Evolutionary conservation across 2,888 invertebrate genomes (phyloP).

Genomic region (Ectemnius continuus): DNA sequence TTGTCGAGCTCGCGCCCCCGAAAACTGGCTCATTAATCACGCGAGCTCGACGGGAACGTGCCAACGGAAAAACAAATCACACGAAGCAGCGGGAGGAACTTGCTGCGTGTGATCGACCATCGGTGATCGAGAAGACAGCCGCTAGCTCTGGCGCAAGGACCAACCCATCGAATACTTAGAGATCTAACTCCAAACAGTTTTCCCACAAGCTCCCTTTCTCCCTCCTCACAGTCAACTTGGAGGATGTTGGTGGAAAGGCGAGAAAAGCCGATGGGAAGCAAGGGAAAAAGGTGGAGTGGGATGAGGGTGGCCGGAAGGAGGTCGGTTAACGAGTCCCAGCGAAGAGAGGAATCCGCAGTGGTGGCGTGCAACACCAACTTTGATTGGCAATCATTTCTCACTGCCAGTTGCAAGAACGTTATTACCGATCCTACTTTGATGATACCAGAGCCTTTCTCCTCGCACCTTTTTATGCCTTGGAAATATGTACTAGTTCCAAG

Average conservation of each 20-base stretch:
- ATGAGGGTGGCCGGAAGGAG: constrained; percentile 11
- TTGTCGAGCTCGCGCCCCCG: neutral
- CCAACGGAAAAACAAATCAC: constrained; percentile 6
- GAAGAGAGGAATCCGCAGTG: constrained; percentile 57
- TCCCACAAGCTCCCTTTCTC: too few species aligned
- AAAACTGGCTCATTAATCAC: constrained; percentile 2
- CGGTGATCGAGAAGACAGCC: neutral
- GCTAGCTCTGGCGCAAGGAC: neutral
- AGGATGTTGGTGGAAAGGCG: too few species aligned
- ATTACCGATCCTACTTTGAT: constrained; percentile 62
- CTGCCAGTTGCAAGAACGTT: constrained; percentile 57
- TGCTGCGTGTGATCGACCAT: neutral
- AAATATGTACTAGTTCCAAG: constrained; percentile 36
- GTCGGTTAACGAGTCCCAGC: constrained; percentile 56
- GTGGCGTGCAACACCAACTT: constrained; percentile 64
- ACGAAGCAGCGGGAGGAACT: neutral
- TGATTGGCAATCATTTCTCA: constrained; percentile 72
- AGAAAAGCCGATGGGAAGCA: neutral
- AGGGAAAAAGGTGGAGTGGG: constrained; percentile 13
- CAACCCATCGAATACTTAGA: neutral
- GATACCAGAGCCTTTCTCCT: constrained; percentile 39
- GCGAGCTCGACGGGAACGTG: constrained; percentile 4
- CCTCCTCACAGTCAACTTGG: too few species aligned
- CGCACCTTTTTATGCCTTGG: neutral
- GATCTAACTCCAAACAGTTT: too few species aligned